Percentiles rank a stretch among this genome's conserved stretches.
Evolutionary conservation across 2,113 vertebrate genomes (phyloP).

Genomic region (Prionailurus viverrinus): DNA sequence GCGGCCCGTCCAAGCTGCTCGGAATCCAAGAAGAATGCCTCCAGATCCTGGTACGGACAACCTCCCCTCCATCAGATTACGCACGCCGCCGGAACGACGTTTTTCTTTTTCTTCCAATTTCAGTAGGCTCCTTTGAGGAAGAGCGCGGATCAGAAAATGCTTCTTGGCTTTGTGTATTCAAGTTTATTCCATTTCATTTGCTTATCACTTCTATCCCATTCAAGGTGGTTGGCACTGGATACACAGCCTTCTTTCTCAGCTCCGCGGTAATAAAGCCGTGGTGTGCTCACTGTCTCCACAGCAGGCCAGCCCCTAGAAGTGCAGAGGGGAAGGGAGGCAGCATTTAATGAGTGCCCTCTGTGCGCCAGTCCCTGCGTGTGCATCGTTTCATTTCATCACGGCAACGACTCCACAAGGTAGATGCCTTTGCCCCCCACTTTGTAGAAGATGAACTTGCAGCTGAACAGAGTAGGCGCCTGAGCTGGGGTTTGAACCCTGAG

Average conservation of each 20-base stretch:
- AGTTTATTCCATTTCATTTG: slow-evolving; percentile 53
- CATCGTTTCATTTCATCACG: not conserved
- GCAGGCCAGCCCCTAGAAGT: not conserved
- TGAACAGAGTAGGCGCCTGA: not conserved
- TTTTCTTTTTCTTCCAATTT: not conserved
- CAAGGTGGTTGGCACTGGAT: not conserved
- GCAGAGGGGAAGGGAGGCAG: not conserved
- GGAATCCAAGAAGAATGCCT: not conserved
- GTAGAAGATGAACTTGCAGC: not conserved
- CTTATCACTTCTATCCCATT: not conserved
- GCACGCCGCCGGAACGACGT: not conserved
- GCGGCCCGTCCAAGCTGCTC: not conserved
- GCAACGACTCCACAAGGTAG: rapidly evolving
- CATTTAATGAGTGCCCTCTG: not conserved
- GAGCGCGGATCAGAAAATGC: not conserved
- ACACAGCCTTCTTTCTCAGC: not conserved
- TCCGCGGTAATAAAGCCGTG: rapidly evolving
- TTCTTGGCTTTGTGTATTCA: slow-evolving; percentile 33
- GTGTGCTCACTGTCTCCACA: rapidly evolving
- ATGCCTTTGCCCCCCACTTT: not conserved
- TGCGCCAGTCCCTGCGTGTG: not conserved
- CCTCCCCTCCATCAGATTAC: not conserved
- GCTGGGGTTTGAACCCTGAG: not conserved
- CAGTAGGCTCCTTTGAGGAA: not conserved
- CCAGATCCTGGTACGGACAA: not conserved